Evolutionary conservation across 1,140 invertebrate species (phyloP).

Genomic region (Zaprionus vittiger): DNA sequence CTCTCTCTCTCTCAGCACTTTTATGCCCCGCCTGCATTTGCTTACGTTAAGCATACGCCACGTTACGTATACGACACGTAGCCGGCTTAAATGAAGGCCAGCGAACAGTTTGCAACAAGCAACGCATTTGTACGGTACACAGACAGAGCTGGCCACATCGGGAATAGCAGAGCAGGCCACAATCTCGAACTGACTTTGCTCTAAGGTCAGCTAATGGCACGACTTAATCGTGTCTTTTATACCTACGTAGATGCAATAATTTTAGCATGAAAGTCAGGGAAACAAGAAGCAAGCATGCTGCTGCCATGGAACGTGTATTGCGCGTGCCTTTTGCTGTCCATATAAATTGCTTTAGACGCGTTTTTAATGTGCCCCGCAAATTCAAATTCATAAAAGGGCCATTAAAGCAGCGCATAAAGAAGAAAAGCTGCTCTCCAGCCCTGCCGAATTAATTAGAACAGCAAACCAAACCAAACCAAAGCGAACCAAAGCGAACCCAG

Average conservation of each 20-base stretch:
- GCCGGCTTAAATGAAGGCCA: slow-evolving; percentile 18
- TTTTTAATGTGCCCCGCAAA: slow-evolving; percentile 43
- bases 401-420: slow-evolving; percentile 59
- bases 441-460: slow-evolving; percentile 66
- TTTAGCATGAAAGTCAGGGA: slow-evolving; percentile 15
- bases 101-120: slow-evolving; percentile 51
- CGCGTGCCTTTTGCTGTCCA: slow-evolving; percentile 12
- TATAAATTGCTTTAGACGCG: slow-evolving; percentile 43
- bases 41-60: slow-evolving; percentile 54
- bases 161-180: background rate
- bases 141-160: slow-evolving; percentile 33
- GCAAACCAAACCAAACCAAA: background rate
- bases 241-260: slow-evolving; percentile 20
- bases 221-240: slow-evolving; percentile 13
- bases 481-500: background rate
- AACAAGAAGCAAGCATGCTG: too few species aligned
- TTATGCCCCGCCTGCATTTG: slow-evolving; percentile 70
- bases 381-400: slow-evolving; percentile 62
- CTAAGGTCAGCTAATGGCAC: slow-evolving; percentile 12
- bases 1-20: slow-evolving; percentile 9
- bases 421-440: slow-evolving; percentile 39
- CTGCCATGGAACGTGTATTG: background rate
- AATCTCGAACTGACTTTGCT: slow-evolving; percentile 11
- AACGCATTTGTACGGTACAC: slow-evolving; percentile 58
- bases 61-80: slow-evolving; percentile 49